Conservation (phyloP, 2,888 invertebrate species). For the Leptopilina drosophilae region DNA sequence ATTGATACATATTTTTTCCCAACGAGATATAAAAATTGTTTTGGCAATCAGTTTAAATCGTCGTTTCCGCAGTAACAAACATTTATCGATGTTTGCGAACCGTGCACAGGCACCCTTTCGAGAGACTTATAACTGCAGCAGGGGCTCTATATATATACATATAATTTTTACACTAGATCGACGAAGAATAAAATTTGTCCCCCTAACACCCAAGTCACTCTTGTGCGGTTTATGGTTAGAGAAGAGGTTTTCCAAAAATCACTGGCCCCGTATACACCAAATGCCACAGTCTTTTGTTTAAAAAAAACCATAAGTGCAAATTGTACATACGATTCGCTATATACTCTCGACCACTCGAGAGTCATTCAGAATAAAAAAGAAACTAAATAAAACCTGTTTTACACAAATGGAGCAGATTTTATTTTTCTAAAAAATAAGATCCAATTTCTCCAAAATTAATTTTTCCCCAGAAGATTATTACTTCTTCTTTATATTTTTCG, state of each 20-base stretch:
- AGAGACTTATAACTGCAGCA: conserved; percentile 32
- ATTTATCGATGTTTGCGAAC: conserved; percentile 31
- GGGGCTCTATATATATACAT: conserved; percentile 46
- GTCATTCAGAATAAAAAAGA: conserved; percentile 4
- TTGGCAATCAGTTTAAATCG: conserved; percentile 15
- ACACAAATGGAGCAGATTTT: too few species aligned
- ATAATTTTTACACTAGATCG: conserved; percentile 54
- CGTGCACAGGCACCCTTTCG: conserved; percentile 35
- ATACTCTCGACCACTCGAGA: conserved; percentile 41
- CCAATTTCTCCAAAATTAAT: too few species aligned
- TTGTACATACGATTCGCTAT: conserved; percentile 46
- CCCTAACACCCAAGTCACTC: conserved; percentile 28
- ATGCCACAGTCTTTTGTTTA: conserved; percentile 55
- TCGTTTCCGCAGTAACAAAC: conserved; percentile 31
- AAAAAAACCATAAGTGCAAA: conserved; percentile 41
- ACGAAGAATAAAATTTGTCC: conserved; percentile 51
- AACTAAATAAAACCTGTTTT: neutral
- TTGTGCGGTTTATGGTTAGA: conserved; percentile 45
- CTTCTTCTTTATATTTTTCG: too few species aligned
- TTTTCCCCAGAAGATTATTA: too few species aligned
- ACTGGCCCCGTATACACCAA: conserved; percentile 52
- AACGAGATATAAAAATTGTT: neutral
- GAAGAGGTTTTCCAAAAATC: conserved; percentile 57
- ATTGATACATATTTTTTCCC: neutral
- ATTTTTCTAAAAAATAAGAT: too few species aligned